phyloP scores from a whole-genome alignment of 1,140 invertebrate species.

The Drosophila hydei region DNA sequence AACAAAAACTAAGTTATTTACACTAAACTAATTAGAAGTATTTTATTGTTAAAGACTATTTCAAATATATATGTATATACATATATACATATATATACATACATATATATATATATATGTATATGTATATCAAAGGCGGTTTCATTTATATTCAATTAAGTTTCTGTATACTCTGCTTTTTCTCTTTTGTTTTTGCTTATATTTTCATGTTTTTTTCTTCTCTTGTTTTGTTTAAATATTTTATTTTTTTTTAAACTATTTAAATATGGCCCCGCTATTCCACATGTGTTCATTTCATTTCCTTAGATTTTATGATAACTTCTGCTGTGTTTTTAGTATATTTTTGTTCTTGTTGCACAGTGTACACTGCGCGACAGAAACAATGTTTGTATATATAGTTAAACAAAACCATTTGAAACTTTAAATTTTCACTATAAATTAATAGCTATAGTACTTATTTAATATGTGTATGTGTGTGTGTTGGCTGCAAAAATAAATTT shows the following conservation, averaged over 20 bases:
- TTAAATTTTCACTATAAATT: conserved; percentile 44
- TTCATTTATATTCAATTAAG: conserved; percentile 64
- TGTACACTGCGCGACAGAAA: conserved; percentile 49
- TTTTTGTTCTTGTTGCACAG: conserved; percentile 20
- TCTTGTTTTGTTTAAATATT: conserved; percentile 41
- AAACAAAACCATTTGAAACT: conserved; percentile 43
- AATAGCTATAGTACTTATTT: conserved; percentile 48
- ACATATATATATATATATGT: conserved; percentile 7
- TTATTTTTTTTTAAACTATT: conserved; percentile 70
- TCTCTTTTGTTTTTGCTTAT: conserved; percentile 45
- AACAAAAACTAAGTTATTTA: conserved; percentile 79
- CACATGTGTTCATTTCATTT: conserved; percentile 73
- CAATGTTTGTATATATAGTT: conserved; percentile 31
- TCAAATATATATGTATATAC: conserved; percentile 55
- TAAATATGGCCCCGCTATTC: conserved; percentile 84
- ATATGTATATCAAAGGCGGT: conserved; percentile 79
- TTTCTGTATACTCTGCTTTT: conserved; percentile 58
- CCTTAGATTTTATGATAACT: conserved; percentile 74
- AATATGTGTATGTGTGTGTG: conserved; percentile 30
- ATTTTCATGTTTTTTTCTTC: conserved; percentile 39
- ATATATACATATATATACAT: conserved; percentile 40
- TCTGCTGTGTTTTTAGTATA: conserved; percentile 42
- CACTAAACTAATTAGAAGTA: conserved; percentile 61
- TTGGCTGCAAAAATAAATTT: conserved; percentile 48
- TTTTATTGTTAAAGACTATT: conserved; percentile 69